A percentile compares a stretch with the other conserved stretches of the same genome.
Conservation (phyloP, 2,888 invertebrate species). For the Himalopsyche japonica region DNA sequence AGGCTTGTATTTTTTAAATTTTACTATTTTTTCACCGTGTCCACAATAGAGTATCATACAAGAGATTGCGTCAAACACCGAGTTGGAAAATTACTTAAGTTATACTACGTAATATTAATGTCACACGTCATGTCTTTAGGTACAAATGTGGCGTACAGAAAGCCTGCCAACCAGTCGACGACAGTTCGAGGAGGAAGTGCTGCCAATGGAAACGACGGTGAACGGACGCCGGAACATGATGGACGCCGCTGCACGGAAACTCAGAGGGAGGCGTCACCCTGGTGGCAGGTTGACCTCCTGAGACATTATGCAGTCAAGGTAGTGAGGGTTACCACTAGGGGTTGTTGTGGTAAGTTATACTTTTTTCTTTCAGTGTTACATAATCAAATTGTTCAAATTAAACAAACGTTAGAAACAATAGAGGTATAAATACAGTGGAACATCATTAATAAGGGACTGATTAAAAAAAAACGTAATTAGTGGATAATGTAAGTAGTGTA, state of each 20-base stretch:
- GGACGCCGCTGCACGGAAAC: slow-evolving; percentile 89
- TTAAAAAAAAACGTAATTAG: too few relatives aligned
- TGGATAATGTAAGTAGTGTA: too few relatives aligned
- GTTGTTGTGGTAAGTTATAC: slow-evolving; percentile 68
- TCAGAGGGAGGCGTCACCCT: slow-evolving; percentile 85
- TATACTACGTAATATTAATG: not conserved
- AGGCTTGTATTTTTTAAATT: too few relatives aligned
- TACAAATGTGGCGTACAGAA: slow-evolving; percentile 81
- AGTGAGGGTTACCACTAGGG: slow-evolving; percentile 82
- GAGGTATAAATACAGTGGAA: too few relatives aligned
- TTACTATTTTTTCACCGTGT: too few relatives aligned
- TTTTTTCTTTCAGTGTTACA: not conserved
- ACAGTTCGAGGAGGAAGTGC: slow-evolving; percentile 83
- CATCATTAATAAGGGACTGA: too few relatives aligned
- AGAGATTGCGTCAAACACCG: too few relatives aligned
- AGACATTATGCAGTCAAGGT: slow-evolving; percentile 83
- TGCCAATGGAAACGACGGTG: slow-evolving; percentile 86
- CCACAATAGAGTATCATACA: too few relatives aligned
- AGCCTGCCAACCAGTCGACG: slow-evolving; percentile 90
- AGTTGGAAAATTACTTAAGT: too few relatives aligned
- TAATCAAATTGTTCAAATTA: not conserved
- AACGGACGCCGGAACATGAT: slow-evolving; percentile 81
- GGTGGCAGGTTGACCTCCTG: slow-evolving; percentile 91
- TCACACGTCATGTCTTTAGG: slow-evolving; percentile 55
- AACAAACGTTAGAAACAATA: not conserved